Evolutionary conservation across 2,888 invertebrate genomes (phyloP).

Genomic region (Labia minor): DNA sequence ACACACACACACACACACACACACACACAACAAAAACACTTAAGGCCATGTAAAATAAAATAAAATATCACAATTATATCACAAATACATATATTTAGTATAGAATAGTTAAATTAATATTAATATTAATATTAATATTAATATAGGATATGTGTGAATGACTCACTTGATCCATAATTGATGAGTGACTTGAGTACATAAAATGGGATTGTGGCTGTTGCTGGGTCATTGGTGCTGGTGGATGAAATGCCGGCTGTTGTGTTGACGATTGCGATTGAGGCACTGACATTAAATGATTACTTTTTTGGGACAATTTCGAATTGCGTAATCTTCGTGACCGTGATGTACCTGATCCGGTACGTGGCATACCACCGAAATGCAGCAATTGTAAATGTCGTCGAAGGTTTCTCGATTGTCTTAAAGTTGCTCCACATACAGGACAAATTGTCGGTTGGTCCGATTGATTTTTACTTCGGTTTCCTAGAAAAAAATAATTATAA

Average conservation of each 20-base stretch:
- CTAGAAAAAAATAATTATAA: background rate
- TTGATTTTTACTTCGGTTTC: background rate
- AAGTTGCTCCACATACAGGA: constrained; percentile 28
- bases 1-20: too few species aligned
- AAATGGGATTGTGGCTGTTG: constrained; percentile 3
- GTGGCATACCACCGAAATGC: constrained; percentile 24
- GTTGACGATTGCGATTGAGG: background rate
- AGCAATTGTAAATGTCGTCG: constrained; percentile 29
- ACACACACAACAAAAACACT: too few species aligned
- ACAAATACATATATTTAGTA: too few species aligned
- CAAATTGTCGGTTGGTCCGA: constrained; percentile 29
- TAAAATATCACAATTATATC: too few species aligned
- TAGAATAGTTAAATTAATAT: too few species aligned
- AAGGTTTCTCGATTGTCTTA: constrained; percentile 29
- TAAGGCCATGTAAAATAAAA: too few species aligned
- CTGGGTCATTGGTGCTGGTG: background rate
- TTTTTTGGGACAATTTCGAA: background rate
- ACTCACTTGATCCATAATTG: background rate
- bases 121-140: too few species aligned
- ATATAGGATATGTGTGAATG: too few species aligned
- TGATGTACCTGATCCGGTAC: background rate
- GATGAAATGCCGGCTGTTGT: background rate
- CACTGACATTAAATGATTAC: background rate
- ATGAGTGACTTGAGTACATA: background rate
- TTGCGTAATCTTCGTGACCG: background rate